Base-by-base conservation (phyloP, 2,888 invertebrate genomes). In the Malachius bipustulatus region DNA sequence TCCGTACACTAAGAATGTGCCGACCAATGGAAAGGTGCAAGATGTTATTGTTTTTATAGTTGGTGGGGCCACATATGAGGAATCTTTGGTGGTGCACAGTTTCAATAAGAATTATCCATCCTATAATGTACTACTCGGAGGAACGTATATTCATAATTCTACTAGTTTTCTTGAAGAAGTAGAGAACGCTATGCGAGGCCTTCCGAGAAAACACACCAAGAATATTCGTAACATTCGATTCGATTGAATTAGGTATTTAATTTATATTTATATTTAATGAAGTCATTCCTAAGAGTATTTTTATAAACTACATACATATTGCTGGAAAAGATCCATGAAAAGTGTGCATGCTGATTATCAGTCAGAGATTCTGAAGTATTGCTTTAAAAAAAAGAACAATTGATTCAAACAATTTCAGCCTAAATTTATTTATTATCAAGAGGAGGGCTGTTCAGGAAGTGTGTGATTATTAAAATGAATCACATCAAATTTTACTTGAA, bases 31-130 rank as follows among this genome's bases (percentile, higher is more conserved):
- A 3, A 78, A 89, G 42, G 83, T 87, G 0, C 85, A 90, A 56
- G 93, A 97, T 58, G 73, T 98, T n/a, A 80, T 99, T 32, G 81
- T 97, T 13, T 99, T 98, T 57, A 80, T 97, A 30, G 76, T 98
- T 37, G 98, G 98, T 2, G 98, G 98, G 9, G 74, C 82, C 26
- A 98, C 98, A 0, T 98, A 93, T 59, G 97, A 97, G 60, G 98
- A 98, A 64, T 81, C 93, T 0, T 62, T 85, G 12, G 74, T 82
- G 19, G 83, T 96, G 2, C 80, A 93, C 59, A 73, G 56, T 56
- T 60, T 96, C 36, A 89, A 89, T 57, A 72, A 70, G 51, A 77
- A 73, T 32, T 78, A 82, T 56, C 75, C 80, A 1, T 77, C 77
- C 2, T 74, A 78, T 19, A 75, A 78, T 48, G 74, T 93, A 11